Base-by-base conservation (phyloP, 2,113 vertebrate genomes). In the Apteryx owenii region DNA sequence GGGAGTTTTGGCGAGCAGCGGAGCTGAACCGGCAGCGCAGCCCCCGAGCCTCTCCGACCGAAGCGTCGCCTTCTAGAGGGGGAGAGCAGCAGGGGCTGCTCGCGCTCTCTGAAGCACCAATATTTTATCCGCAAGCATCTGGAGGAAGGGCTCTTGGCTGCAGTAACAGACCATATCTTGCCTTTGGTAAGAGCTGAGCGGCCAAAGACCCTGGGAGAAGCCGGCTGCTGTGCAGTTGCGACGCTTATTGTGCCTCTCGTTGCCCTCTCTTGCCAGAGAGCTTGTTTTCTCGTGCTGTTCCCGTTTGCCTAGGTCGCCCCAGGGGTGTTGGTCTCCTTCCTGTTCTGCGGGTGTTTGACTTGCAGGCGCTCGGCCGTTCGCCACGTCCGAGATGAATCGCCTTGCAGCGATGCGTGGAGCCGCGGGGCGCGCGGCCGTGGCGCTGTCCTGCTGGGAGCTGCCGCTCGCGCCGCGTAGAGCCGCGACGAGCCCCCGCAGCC, bases 351-450 rank as follows among this genome's bases (percentile, higher is more conserved):
- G n/a, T 9, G 21, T 23, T 36, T 21, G n/a, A 42, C 50, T 50
- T 13, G 12, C 44, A 46, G 16, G 44, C 44, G 44, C 66, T 31
- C 6, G 1, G 53, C 80, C 18, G 19, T 4, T 4, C 15, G 0
- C 50, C 5, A 9, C 16, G 68, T 26, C 66, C 65, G 10, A 3
- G 8, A 46, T 54, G 65, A 69, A 14, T 31, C 10, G 2, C 64
- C 0, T 28, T 0, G 25, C 40, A 3, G 14, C 4, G 2, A 28
- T 1, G 79, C 3, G 19, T 8, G 11, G 48, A 53, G 61, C 77
- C 22, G 77, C 48, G 18, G n/a, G 28, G 15, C 8, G 2, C 6
- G 5, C 6, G 6, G 4, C 28, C 46, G n/a, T 3, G 46, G 20
- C 23, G 60, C 46, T 4, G 56, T 62, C 56, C 75, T 22, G 75